These are phyloP conservation scores for Tetragonula clypearis DNA, from an alignment of 1,140 invertebrate genomes.

Conservation along the genomic window DNA sequence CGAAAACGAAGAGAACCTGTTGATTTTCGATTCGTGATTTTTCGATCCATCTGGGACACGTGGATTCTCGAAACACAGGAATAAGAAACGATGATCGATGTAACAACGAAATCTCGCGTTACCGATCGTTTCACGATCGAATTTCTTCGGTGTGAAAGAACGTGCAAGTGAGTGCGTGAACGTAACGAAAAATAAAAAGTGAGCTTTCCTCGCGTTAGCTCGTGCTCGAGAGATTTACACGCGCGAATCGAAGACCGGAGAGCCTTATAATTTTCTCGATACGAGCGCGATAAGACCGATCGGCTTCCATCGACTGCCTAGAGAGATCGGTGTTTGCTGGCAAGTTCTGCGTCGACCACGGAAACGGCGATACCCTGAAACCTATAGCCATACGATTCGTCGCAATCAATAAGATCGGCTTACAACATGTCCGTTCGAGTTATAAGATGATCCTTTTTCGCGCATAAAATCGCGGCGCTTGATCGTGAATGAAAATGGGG, in stretches of 20 bases:
- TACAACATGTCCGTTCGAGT: conserved; percentile 47
- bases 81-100: too few species aligned
- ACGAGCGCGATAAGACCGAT: conserved; percentile 35
- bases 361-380: conserved; percentile 65
- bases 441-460: conserved; percentile 36
- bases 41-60: too few species aligned
- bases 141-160: neutral
- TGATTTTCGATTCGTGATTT: too few species aligned
- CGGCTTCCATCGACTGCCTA: conserved; percentile 38
- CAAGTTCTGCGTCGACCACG: conserved; percentile 50
- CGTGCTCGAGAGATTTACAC: neutral
- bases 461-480: neutral
- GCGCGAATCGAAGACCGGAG: neutral
- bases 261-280: conserved; percentile 23
- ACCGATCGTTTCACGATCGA: neutral
- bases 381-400: conserved; percentile 51
- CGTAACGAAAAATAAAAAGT: neutral
- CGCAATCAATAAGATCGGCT: conserved; percentile 62
- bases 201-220: neutral
- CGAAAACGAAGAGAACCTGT: too few species aligned
- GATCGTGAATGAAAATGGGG: neutral
- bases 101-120: too few species aligned
- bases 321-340: conserved; percentile 40
- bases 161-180: neutral
- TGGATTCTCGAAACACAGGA: too few species aligned